Evolutionary conservation across 2,797 vertebrate species (phyloP).

Genomic region (Tachyglossus aculeatus): DNA sequence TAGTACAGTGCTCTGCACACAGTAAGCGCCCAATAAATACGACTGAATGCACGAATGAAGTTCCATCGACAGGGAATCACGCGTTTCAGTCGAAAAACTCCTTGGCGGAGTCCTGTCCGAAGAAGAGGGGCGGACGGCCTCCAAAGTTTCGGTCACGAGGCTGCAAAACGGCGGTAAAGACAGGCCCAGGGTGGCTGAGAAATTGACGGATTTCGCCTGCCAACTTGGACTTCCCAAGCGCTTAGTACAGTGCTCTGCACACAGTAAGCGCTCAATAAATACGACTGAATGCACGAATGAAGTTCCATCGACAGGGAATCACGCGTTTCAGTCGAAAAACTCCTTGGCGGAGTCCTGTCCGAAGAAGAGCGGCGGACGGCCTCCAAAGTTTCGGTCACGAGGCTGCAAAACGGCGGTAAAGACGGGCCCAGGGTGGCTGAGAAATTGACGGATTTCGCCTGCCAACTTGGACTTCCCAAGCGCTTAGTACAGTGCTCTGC

Average conservation of each 20-base stretch:
- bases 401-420: slow-evolving; percentile 47
- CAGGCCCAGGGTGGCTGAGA: slow-evolving; percentile 50
- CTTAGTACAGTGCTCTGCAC: too few relatives aligned
- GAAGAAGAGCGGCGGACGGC: slow-evolving; percentile 24
- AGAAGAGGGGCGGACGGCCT: slow-evolving; percentile 27
- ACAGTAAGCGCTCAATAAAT: too few relatives aligned
- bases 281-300: too few relatives aligned
- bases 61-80: slow-evolving; percentile 23
- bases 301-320: slow-evolving; percentile 29
- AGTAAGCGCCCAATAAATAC: too few relatives aligned
- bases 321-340: slow-evolving; percentile 25
- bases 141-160: neutral
- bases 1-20: too few relatives aligned
- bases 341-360: slow-evolving; percentile 37
- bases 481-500: too few relatives aligned
- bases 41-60: too few relatives aligned
- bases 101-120: slow-evolving; percentile 36
- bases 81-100: slow-evolving; percentile 28
- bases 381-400: too few relatives aligned
- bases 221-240: too few relatives aligned
- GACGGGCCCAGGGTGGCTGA: slow-evolving; percentile 53
- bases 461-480: too few relatives aligned
- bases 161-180: slow-evolving; percentile 53
- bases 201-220: slow-evolving; percentile 44
- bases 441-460: slow-evolving; percentile 45